Conservation (phyloP, 2,888 invertebrate species). For the Aphidius colemani region DNA sequence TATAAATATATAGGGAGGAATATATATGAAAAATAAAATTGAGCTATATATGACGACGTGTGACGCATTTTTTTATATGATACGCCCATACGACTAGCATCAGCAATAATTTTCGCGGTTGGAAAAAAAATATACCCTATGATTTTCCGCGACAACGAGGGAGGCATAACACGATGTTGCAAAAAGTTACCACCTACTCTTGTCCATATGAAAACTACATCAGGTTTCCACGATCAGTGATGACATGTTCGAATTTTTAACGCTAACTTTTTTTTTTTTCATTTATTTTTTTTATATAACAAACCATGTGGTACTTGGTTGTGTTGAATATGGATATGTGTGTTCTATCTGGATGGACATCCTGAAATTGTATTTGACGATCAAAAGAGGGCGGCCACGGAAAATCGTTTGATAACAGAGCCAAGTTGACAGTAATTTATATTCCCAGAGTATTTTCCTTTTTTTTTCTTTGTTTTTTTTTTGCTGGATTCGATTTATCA, state of each 20-base stretch:
- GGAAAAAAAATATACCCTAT: constrained; percentile 38
- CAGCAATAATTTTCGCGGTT: constrained; percentile 34
- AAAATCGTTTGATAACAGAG: constrained; percentile 36
- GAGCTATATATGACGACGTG: neutral
- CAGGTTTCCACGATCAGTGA: constrained; percentile 28
- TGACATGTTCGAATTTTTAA: constrained; percentile 37
- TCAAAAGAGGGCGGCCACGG: constrained; percentile 24
- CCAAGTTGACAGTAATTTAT: constrained; percentile 33
- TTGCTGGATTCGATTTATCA: neutral
- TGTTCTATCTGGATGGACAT: constrained; percentile 24
- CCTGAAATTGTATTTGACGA: constrained; percentile 31
- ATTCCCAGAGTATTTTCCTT: constrained; percentile 31
- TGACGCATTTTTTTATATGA: neutral
- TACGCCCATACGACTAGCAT: constrained; percentile 22
- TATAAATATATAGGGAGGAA: too few species aligned
- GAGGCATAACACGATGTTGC: constrained; percentile 35
- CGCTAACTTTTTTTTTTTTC: constrained; percentile 24
- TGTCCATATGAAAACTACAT: constrained; percentile 29
- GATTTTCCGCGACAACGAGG: constrained; percentile 35
- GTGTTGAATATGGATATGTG: constrained; percentile 21
- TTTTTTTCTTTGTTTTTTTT: neutral
- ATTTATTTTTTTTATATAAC: constrained; percentile 16
- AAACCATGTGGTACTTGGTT: constrained; percentile 29
- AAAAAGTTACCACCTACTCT: constrained; percentile 32
- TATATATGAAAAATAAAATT: neutral